phyloP scores from a whole-genome alignment of 2,797 vertebrate species.

The Platyrinchus mystaceus region DNA sequence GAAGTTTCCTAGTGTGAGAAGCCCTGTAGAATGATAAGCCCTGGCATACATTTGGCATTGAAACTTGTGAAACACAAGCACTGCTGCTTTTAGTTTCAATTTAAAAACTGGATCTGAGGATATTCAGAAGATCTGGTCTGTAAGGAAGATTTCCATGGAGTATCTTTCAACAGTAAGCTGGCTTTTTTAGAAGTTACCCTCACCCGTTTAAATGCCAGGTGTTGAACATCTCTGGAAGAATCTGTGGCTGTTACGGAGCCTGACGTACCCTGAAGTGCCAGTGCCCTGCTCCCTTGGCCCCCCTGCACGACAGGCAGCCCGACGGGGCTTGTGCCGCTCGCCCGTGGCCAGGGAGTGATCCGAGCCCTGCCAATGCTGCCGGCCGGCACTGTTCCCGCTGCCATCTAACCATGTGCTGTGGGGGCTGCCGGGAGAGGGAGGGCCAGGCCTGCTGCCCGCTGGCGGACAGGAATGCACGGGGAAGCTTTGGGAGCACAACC shows the following conservation, averaged over 20 bases:
- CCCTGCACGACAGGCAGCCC: fast-evolving
- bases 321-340: fast-evolving
- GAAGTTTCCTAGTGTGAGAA: background rate
- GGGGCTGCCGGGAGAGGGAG: background rate
- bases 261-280: background rate
- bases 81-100: background rate
- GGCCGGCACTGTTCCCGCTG: fast-evolving
- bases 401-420: fast-evolving
- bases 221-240: background rate
- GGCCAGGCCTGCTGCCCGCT: fast-evolving
- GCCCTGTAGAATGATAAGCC: background rate
- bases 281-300: fast-evolving
- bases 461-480: fast-evolving
- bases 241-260: fast-evolving
- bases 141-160: background rate
- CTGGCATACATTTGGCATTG: background rate
- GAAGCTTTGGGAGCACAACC: fast-evolving
- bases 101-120: background rate
- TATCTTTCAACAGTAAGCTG: background rate
- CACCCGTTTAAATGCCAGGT: background rate
- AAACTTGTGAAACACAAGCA: background rate
- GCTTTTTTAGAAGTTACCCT: background rate
- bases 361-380: background rate
- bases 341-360: fast-evolving
- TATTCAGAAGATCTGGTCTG: background rate